Evolutionary conservation across 2,113 vertebrate genomes (phyloP), one percentile per base, ranked within the genome.

Genomic region (Electrona antarctica): DNA sequence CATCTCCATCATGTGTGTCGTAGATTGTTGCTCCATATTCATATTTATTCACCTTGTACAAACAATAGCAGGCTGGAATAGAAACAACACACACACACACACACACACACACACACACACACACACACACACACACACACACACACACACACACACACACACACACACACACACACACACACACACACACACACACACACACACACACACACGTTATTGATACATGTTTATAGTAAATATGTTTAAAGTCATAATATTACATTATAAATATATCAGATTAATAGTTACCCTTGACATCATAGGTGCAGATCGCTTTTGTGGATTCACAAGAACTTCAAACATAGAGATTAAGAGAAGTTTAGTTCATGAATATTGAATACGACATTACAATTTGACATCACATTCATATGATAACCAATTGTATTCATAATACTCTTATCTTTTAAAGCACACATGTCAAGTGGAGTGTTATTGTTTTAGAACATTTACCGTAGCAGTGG

Each of bases 31-130:
- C 88, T 0, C 85, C 84, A 0, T 90, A 89, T 0, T 60, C 60
- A 79, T 92, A 95, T 5, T 0, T 79, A 14, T 2, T 64, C 0
- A 92, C 93, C 0, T 85, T 73, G 2, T 95, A 96, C 69, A 1
- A 48, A 74, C 96, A 97, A 58, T 60, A 3, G 5, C 96, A 97
- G 65, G 85, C 96, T 97, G 82, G 48, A 77, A 87, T 60, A 69
- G 0, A n/a, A 49, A 21, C n/a, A n/a, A n/a, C 33, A 41, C 33
- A n/a, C n/a, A n/a, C n/a, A n/a, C n/a, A n/a, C n/a, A n/a, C n/a
- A n/a, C n/a, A n/a, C n/a, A n/a, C n/a, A n/a, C n/a, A n/a, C n/a
- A n/a, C n/a, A n/a, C n/a, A n/a, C n/a, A 41, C 33, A 41, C 33
- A 41, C 33, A 41, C 33, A 41, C 1, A 33, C 29, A 41, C 33